Conservation (phyloP, 2,113 vertebrate species). For the Myocastor coypus region DNA sequence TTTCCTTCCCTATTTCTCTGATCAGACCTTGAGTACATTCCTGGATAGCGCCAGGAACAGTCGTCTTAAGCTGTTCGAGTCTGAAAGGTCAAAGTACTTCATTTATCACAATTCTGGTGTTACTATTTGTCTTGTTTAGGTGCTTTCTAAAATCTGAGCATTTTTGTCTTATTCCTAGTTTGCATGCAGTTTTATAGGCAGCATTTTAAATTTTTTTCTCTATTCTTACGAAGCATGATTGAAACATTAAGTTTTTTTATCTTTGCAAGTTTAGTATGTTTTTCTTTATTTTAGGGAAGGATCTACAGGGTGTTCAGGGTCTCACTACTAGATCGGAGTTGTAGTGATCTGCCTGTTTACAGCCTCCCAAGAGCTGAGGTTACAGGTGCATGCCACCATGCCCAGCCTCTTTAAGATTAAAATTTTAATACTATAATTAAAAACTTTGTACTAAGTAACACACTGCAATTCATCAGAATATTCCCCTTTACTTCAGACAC, state of each 20-base stretch:
- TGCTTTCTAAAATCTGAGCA: not conserved
- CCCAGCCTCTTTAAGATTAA: too few species aligned
- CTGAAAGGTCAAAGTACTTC: not conserved
- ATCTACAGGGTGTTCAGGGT: too few species aligned
- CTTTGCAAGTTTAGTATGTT: too few species aligned
- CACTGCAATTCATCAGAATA: not conserved
- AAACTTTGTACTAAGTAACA: not conserved
- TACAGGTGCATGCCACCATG: too few species aligned
- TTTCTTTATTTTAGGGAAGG: too few species aligned
- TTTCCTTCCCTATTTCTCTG: not conserved
- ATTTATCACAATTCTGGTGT: not conserved
- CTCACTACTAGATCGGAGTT: too few species aligned
- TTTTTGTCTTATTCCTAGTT: not conserved
- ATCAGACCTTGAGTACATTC: not conserved
- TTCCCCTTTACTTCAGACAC: not conserved
- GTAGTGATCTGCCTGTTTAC: too few species aligned
- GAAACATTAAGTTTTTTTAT: not conserved
- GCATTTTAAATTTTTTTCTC: not conserved
- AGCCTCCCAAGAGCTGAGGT: too few species aligned
- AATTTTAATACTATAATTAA: not conserved
- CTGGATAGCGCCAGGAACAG: not conserved
- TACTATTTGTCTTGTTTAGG: not conserved
- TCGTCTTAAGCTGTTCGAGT: not conserved
- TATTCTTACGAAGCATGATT: not conserved
- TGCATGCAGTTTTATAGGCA: not conserved